phyloP scores from a whole-genome alignment of 2,797 vertebrate species.

The Lateolabrax maculatus region DNA sequence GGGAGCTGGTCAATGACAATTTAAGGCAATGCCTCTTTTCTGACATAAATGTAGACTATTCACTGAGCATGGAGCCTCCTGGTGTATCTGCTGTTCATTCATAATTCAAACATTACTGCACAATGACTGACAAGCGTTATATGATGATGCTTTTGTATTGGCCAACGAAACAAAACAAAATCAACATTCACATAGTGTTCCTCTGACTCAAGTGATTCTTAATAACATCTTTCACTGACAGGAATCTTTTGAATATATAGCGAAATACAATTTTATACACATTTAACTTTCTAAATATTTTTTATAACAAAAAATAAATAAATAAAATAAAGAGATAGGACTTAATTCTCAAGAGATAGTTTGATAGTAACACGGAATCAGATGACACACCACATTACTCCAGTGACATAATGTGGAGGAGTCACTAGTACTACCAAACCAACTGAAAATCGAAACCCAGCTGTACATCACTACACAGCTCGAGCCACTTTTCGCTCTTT shows the following conservation, averaged over 20 bases:
- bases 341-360: not conserved
- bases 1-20: slow-evolving; percentile 25
- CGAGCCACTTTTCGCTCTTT: not conserved
- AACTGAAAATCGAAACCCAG: not conserved
- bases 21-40: slow-evolving; percentile 22
- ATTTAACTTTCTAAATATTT: too few relatives aligned
- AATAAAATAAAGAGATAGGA: not conserved
- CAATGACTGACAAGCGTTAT: slow-evolving; percentile 83
- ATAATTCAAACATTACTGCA: slow-evolving; percentile 74
- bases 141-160: slow-evolving; percentile 85
- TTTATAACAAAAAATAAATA: slow-evolving; percentile 1
- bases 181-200: slow-evolving; percentile 81
- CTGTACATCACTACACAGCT: not conserved
- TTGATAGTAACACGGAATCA: not conserved
- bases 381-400: not conserved
- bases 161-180: slow-evolving; percentile 81
- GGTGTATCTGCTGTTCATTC: slow-evolving; percentile 41
- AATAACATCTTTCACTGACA: slow-evolving; percentile 8
- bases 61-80: slow-evolving; percentile 12
- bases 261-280: too few relatives aligned
- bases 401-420: not conserved
- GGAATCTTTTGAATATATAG: slow-evolving; percentile 1
- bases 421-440: not conserved
- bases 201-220: slow-evolving; percentile 76
- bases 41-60: not conserved